Conservation (phyloP, 2,113 vertebrate species). For the Oncorhynchus clarkii region DNA sequence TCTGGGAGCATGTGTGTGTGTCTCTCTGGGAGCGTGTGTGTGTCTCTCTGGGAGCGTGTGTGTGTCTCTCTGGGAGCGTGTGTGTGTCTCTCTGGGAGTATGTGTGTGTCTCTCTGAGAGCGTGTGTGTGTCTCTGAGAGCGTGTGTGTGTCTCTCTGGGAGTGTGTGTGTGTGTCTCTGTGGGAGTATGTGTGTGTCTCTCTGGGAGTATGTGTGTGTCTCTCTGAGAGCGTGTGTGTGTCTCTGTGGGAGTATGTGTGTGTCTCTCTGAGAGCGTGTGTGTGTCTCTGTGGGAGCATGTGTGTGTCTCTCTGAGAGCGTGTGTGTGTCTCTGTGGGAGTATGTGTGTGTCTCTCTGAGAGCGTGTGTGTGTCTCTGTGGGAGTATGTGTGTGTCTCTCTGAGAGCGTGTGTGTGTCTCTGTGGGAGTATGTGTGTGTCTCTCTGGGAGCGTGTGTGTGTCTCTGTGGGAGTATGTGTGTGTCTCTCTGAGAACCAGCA, state of each 20-base stretch:
- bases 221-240: too few species aligned
- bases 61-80: too few species aligned
- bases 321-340: slow-evolving; percentile 43
- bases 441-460: slow-evolving; percentile 45
- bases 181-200: slow-evolving; percentile 40
- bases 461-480: slow-evolving; percentile 45
- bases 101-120: too few species aligned
- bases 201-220: slow-evolving; percentile 39
- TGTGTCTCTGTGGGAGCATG: slow-evolving; percentile 48
- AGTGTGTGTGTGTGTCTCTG: slow-evolving; percentile 13
- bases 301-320: too few species aligned
- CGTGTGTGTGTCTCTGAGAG: slow-evolving; percentile 33
- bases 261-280: too few species aligned
- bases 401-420: slow-evolving; percentile 28
- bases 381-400: slow-evolving; percentile 15
- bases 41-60: too few species aligned
- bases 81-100: too few species aligned
- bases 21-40: too few species aligned
- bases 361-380: not conserved
- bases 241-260: slow-evolving; percentile 44
- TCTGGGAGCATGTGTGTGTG: too few species aligned
- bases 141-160: not conserved
- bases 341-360: slow-evolving; percentile 39
- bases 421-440: not conserved
- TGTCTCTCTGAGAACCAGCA: too few species aligned